A percentile compares a stretch with the other conserved stretches of the same genome.
Evolutionary conservation across 2,888 invertebrate genomes (phyloP).

Genomic region (Brachyptera risi): DNA sequence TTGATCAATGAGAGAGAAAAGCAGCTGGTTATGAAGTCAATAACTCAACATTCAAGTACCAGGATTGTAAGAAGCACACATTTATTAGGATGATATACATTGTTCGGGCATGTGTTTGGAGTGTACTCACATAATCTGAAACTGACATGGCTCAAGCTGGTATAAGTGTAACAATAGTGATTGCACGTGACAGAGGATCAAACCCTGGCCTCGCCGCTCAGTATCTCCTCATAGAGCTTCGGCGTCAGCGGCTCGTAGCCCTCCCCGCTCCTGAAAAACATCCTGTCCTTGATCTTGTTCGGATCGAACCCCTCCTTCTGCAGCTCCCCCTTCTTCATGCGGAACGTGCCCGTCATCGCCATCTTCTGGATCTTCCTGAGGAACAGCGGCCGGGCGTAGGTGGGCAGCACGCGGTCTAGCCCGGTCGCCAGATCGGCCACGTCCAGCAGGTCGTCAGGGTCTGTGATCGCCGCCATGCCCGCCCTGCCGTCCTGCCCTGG

Average conservation of each 20-base stretch:
- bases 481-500: conserved; percentile 80
- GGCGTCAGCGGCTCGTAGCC: conserved; percentile 46
- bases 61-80: no score
- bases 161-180: no score
- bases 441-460: conserved; percentile 58
- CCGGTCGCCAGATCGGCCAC: conserved; percentile 58
- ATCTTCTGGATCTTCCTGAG: conserved; percentile 71
- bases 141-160: no score
- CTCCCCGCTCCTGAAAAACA: conserved; percentile 50
- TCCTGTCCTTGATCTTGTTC: conserved; percentile 52
- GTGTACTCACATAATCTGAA: no score
- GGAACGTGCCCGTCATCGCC: conserved; percentile 81
- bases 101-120: no score
- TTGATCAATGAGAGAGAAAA: no score
- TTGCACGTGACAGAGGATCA: background rate
- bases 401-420: conserved; percentile 67
- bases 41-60: no score
- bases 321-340: conserved; percentile 84
- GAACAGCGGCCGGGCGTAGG: conserved; percentile 87
- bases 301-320: conserved; percentile 82
- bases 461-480: conserved; percentile 92
- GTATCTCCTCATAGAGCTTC: conserved; percentile 25
- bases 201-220: conserved; percentile 19
- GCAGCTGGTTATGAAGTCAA: no score
- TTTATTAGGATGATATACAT: no score